phyloP scores from a whole-genome alignment of 2,888 invertebrate species.

The Campoletis raptor region DNA sequence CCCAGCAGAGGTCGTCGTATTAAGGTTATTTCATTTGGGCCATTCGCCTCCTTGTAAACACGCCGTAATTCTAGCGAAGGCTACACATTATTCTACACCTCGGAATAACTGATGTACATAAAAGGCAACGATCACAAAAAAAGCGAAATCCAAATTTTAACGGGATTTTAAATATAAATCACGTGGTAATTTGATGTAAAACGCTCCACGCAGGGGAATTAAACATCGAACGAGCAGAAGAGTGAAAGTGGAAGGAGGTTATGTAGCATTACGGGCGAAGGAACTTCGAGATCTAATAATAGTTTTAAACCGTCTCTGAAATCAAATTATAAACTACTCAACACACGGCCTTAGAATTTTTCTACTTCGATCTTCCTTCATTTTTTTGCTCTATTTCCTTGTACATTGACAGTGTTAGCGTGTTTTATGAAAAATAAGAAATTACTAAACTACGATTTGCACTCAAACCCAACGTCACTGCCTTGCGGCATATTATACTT shows the following conservation, averaged over 20 bases:
- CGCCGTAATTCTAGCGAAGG: not conserved
- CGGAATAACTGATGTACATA: not conserved
- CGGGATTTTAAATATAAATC: not conserved
- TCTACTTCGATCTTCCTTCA: not conserved
- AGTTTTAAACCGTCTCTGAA: not conserved
- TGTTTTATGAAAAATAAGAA: not conserved
- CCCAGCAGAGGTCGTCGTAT: not conserved
- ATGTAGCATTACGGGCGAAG: slow-evolving; percentile 13
- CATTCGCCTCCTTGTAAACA: not conserved
- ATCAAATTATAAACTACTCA: slow-evolving; percentile 10
- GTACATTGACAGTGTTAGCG: not conserved
- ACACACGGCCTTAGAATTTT: not conserved
- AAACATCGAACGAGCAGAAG: not conserved
- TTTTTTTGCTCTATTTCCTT: not conserved
- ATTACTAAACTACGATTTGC: slow-evolving; percentile 4
- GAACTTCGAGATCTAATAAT: slow-evolving; percentile 2
- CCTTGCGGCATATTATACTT: not conserved
- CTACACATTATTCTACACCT: not conserved
- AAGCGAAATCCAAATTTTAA: not conserved
- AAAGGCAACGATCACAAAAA: not conserved
- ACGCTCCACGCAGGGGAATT: not conserved
- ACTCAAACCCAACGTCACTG: slow-evolving; percentile 5
- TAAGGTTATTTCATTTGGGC: not conserved
- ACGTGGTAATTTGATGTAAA: not conserved
- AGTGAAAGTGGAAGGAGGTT: slow-evolving; percentile 12